A percentile compares a stretch with the other conserved stretches of the same genome.
These are phyloP conservation scores for Esperia sulphurella DNA, from an alignment of 2,888 invertebrate genomes.

Conservation along the genomic window DNA sequence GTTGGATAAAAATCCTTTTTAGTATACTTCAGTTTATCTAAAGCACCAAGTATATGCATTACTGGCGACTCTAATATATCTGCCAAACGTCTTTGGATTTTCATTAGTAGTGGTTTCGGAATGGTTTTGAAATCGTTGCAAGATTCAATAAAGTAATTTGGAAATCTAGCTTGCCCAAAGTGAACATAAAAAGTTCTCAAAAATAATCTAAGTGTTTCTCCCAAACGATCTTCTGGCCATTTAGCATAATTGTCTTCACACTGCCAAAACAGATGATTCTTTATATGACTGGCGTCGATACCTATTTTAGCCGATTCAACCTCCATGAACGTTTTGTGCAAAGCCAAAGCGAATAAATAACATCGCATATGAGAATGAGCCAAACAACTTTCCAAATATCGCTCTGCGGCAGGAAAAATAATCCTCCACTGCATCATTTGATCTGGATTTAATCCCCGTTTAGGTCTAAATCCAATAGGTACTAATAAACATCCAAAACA, in stretches of 20 bases:
- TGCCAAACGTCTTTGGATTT: conserved; percentile 83
- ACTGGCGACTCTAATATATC: conserved; percentile 86
- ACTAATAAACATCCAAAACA: conserved; percentile 84
- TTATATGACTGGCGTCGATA: conserved; percentile 84
- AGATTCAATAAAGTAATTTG: conserved; percentile 86
- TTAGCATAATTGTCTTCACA: conserved; percentile 84
- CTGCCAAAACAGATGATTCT: conserved; percentile 87
- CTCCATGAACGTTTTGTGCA: conserved; percentile 87
- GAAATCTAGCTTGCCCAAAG: conserved; percentile 80
- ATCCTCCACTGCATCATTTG: conserved; percentile 88
- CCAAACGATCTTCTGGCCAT: conserved; percentile 87
- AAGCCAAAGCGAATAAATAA: conserved; percentile 82
- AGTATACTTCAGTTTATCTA: conserved; percentile 83
- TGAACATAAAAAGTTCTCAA: conserved; percentile 81
- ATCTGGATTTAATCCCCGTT: conserved; percentile 79
- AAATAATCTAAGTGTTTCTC: conserved; percentile 82
- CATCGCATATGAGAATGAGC: conserved; percentile 85
- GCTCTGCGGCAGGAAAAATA: conserved; percentile 87
- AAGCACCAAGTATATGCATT: conserved; percentile 83
- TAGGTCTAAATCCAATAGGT: conserved; percentile 84
- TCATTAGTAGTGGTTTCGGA: conserved; percentile 80
- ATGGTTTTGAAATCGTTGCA: conserved; percentile 87
- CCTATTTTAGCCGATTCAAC: conserved; percentile 82
- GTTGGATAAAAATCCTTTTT: conserved; percentile 82
- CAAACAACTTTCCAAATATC: conserved; percentile 85